These are phyloP conservation scores for Zelostemma sp. DNA, from an alignment of 1,140 invertebrate species.

Conservation along the genomic window DNA sequence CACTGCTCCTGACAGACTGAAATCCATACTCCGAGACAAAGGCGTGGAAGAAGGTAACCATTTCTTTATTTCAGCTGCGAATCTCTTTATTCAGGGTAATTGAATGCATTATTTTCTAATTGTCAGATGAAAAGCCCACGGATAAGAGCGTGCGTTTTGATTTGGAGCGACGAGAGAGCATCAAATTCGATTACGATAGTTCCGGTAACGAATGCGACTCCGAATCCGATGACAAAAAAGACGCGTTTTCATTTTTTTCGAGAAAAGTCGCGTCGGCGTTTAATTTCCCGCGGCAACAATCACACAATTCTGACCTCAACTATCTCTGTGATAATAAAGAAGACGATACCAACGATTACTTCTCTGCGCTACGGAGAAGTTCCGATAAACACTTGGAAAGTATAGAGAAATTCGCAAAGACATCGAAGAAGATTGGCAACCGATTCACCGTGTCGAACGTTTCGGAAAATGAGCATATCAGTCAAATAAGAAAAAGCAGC, in stretches of 20 bases:
- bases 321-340: constrained; percentile 20
- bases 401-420: constrained; percentile 33
- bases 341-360: constrained; percentile 11
- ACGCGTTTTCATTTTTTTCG: neutral
- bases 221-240: constrained; percentile 62
- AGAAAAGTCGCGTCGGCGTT: neutral
- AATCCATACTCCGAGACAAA: constrained; percentile 80
- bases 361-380: neutral
- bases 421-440: constrained; percentile 53
- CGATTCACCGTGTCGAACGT: constrained; percentile 65
- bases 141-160: constrained; percentile 81
- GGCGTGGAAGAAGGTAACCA: constrained; percentile 70
- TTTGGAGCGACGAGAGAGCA: constrained; percentile 65
- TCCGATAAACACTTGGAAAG: constrained; percentile 11
- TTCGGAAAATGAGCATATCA: constrained; percentile 62
- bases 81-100: too few relatives aligned
- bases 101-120: constrained; percentile 29
- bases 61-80: constrained; percentile 5
- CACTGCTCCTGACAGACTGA: constrained; percentile 69
- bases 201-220: constrained; percentile 72
- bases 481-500: constrained; percentile 54
- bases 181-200: constrained; percentile 66
- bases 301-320: constrained; percentile 24
- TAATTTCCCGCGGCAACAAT: constrained; percentile 25
- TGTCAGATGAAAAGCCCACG: constrained; percentile 65